Evolutionary conservation across 2,888 invertebrate species (phyloP), one percentile per base, ranked within the genome.

Genomic region (Trachelus tabidus): DNA sequence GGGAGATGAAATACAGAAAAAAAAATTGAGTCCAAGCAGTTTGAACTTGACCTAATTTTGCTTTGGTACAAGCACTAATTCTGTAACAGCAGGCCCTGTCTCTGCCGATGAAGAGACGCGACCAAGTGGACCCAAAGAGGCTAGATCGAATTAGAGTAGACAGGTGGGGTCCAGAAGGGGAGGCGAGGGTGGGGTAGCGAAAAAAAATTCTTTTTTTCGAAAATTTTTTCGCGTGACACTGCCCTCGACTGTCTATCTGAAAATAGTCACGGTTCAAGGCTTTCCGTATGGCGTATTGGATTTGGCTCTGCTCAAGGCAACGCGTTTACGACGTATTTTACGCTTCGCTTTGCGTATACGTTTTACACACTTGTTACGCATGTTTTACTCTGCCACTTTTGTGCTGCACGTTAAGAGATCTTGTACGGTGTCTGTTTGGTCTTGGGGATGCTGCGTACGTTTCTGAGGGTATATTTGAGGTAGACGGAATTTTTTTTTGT

Each of bases 201-300:
- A 56, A 56, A 56, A 23, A 23, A 56, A 9, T 33, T 33, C 2
- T 56, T 23, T 56, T 56, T 23, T 56, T 23, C 23, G 9, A 2
- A 40, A 40, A 15, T 1, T 40, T 40, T 15, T 23, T 35, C 40
- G 40, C 56, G 56, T 12, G 71, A 71, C 71, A 71, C 23, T 23
- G 69, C 11, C 3, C 9, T 71, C 15, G 12, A 6, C 71, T 6
- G 71, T 34, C 71, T 31, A 71, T 71, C 71, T 31, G 34, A 34
- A 71, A 71, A 71, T 71, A 71, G 71, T 71, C 71, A 23, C 71
- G 30, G 71, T 71, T 71, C 71, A 71, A 71, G 71, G 71, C 9
- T 34, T 71, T 31, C 4, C 33, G 23, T 23, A 15, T 71, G 34
- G 34, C 34, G 71, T 71, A 23, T 31, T 31, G 31, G 71, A 12